Conservation (phyloP, 2,888 invertebrate species). For the Eubasilissa splendida region DNA sequence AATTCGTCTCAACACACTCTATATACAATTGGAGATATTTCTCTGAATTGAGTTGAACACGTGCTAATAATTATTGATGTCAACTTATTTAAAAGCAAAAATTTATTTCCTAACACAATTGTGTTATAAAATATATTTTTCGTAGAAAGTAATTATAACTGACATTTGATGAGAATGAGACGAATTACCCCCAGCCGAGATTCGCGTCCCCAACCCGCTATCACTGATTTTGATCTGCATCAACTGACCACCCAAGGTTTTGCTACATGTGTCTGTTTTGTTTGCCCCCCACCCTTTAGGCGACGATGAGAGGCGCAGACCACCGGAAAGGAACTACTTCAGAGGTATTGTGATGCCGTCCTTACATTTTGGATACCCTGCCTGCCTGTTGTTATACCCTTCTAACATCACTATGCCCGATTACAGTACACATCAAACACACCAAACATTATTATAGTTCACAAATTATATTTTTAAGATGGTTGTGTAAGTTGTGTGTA, state of each 20-base stretch:
- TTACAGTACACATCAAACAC: no score
- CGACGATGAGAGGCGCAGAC: conserved; percentile 47
- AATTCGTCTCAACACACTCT: no score
- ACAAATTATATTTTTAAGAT: no score
- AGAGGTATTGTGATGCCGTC: conserved; percentile 40
- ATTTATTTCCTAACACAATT: no score
- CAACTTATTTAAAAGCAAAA: no score
- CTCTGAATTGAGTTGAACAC: no score
- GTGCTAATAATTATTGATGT: no score
- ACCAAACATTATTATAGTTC: no score
- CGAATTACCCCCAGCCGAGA: background rate
- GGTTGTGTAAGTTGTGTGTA: no score
- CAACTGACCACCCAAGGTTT: conserved; percentile 10
- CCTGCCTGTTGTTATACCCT: background rate
- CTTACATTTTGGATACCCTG: background rate
- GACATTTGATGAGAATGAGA: background rate
- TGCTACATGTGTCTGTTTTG: conserved; percentile 45
- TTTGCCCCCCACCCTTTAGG: conserved; percentile 28
- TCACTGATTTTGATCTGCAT: background rate
- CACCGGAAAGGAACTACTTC: conserved; percentile 53
- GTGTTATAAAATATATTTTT: no score
- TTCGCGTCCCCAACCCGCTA: background rate
- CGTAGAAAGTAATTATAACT: no score
- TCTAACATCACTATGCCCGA: background rate
- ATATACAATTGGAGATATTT: no score